Evolutionary conservation across 2,797 vertebrate species (phyloP).

Genomic region (Paguma larvata): DNA sequence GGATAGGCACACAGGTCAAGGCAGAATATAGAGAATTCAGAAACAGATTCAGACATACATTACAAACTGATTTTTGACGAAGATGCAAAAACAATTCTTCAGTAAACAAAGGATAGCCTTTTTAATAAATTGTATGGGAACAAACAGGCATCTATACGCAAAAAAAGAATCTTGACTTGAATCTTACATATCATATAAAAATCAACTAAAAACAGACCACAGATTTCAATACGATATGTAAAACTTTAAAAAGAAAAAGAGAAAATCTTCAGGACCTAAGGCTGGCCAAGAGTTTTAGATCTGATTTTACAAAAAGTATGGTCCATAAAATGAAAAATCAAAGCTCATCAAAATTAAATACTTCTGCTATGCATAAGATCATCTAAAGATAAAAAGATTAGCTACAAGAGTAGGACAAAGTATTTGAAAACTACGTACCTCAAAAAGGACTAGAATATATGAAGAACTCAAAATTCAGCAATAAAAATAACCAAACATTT

Average conservation of each 20-base stretch:
- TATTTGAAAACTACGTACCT: not conserved
- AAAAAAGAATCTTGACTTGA: not conserved
- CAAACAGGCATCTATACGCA: not conserved
- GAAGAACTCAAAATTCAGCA: not conserved
- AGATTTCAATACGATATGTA: not conserved
- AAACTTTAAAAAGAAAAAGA: not conserved
- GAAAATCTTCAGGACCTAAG: not conserved
- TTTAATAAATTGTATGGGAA: not conserved
- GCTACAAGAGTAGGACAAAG: not conserved
- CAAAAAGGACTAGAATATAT: not conserved
- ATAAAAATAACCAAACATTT: not conserved
- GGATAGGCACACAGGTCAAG: not conserved
- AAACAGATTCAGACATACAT: not conserved
- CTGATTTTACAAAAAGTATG: not conserved
- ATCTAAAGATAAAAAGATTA: not conserved
- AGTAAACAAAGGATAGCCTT: not conserved
- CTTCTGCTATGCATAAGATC: not conserved
- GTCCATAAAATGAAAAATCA: not conserved
- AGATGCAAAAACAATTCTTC: not conserved
- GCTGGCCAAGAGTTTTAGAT: not conserved
- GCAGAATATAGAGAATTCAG: not conserved
- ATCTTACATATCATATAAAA: not conserved
- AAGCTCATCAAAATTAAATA: not conserved
- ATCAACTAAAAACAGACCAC: not conserved
- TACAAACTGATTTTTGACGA: not conserved